A percentile compares a stretch with the other conserved stretches of the same genome.
Conservation (phyloP, 2,113 vertebrate species). For the Bujurquina vittata region DNA sequence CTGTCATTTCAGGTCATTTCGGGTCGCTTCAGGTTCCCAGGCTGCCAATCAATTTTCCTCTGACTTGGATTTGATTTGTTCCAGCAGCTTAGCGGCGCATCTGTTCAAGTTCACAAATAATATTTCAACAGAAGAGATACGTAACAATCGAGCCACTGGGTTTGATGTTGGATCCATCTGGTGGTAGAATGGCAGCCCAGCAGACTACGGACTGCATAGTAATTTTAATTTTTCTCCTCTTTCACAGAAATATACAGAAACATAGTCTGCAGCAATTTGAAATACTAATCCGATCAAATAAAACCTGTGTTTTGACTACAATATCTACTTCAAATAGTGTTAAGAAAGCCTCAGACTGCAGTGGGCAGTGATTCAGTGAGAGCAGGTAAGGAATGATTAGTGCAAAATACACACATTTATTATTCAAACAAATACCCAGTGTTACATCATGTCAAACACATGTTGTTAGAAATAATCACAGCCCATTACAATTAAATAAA, state of each 20-base stretch:
- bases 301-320: not conserved
- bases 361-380: not conserved
- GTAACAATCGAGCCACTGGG: not conserved
- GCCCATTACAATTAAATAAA: fast-evolving
- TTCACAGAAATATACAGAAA: not conserved
- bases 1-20: not conserved
- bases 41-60: not conserved
- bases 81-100: not conserved
- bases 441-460: fast-evolving
- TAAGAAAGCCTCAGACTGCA: not conserved
- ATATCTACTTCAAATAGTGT: not conserved
- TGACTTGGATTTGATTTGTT: not conserved
- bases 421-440: not conserved
- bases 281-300: not conserved
- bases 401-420: not conserved
- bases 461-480: not conserved
- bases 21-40: fast-evolving
- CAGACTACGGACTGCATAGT: not conserved
- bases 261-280: fast-evolving
- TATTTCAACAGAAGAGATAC: not conserved
- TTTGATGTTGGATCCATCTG: not conserved
- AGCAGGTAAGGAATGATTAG: not conserved
- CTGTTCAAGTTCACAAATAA: not conserved
- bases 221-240: not conserved
- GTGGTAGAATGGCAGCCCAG: not conserved